Base-by-base conservation (phyloP, 2,888 invertebrate genomes). In the Agrilus mali region DNA sequence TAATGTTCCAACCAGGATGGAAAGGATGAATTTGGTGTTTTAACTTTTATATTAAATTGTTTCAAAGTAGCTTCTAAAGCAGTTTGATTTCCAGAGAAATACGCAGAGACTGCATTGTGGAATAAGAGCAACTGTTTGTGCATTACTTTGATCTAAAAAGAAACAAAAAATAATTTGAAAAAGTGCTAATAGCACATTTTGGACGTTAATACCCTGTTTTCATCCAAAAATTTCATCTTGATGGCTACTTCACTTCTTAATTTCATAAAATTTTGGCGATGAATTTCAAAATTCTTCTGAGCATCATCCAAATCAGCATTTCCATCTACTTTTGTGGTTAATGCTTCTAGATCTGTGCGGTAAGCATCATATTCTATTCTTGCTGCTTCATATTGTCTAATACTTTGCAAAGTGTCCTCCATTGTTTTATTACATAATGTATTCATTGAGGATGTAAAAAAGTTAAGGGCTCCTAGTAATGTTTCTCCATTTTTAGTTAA, bases 341-440 rank as follows among this genome's bases (percentile, higher is more conserved):
- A 71, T 42, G 82, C 75, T 65, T 95, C 94, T 58, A 95, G 70
- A 70, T 97, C 97, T 63, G 86, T 85, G 61, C 96, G 83, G 68
- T 96, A 95, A 38, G 97, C 97, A 74, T 98, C 97, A 67, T 90
- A 97, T 67, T 97, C 96, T 66, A 97, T 82, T 66, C 84, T 75
- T 33, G 86, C 78, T 47, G 75, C 74, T 70, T 87, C 86, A 63
- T 84, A 86, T 58, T 80, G 77, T 57, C 79, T 75, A 48, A 87
- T 78, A 43, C 86, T 87, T 47, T 80, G 70, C 52, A 87, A 67
- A 2, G 86, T 96, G 67, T 98, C 97, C 65, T 96, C 95, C 66
- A 98, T 97, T 36, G 96, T 97, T 72, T 95, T 95, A 71, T 94
- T 86, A 68, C 94, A 90, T 57, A 98, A 75, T 14, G 97, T 98